These are phyloP conservation scores for Stegostoma tigrinum DNA, from an alignment of 2,113 vertebrate genomes.

Conservation along the genomic window DNA sequence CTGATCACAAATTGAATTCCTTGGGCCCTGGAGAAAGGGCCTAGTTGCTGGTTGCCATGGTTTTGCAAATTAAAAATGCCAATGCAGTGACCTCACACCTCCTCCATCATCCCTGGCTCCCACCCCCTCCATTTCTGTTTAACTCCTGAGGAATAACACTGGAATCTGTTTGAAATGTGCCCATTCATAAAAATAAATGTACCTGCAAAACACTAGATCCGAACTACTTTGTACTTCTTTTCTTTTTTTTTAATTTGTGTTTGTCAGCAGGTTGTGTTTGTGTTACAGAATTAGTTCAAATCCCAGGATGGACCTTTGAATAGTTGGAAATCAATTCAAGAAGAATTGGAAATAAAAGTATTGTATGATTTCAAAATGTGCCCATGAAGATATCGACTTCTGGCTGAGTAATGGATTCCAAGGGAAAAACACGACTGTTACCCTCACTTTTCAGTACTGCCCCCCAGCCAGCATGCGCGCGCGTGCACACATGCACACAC, in stretches of 20 bases:
- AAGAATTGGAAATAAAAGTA: neutral
- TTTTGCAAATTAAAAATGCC: neutral
- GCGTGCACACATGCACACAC: neutral
- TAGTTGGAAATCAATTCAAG: neutral
- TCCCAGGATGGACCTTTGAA: neutral
- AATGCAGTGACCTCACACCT: neutral
- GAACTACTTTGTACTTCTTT: neutral
- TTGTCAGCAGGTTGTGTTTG: neutral
- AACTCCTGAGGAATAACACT: neutral
- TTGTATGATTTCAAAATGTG: no score
- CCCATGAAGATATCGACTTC: no score
- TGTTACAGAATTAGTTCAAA: neutral
- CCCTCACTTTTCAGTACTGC: neutral
- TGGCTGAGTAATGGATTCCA: no score
- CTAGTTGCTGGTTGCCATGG: neutral
- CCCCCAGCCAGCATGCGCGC: neutral
- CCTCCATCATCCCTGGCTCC: neutral
- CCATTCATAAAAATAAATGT: neutral
- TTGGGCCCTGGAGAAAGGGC: neutral
- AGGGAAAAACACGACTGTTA: no score
- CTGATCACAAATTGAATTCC: constrained; percentile 5
- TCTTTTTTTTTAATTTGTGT: neutral
- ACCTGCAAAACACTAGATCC: neutral
- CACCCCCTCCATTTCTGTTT: neutral
- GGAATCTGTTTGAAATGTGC: neutral